phyloP scores from a whole-genome alignment of 2,797 vertebrate genomes.

The Acropternis orthonyx region DNA sequence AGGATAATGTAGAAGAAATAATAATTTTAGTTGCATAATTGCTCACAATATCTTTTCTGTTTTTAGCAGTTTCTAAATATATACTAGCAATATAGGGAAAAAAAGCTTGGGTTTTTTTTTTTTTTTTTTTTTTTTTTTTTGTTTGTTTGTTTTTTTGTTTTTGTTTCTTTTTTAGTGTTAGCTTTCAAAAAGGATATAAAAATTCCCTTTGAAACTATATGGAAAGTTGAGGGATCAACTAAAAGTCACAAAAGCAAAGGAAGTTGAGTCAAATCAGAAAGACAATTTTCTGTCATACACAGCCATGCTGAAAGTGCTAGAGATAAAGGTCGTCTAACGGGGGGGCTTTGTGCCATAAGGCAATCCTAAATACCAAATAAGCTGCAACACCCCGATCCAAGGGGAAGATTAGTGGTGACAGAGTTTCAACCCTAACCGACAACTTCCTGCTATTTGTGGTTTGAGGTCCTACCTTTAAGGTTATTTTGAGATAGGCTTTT shows the following conservation, averaged over 20 bases:
- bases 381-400: background rate
- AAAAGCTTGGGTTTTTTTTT: too few relatives aligned
- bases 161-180: background rate
- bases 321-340: background rate
- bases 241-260: constrained; percentile 45
- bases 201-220: background rate
- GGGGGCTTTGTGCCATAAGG: background rate
- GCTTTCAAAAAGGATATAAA: background rate
- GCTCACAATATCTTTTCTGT: constrained; percentile 20
- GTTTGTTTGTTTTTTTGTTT: background rate
- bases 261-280: background rate
- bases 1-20: background rate
- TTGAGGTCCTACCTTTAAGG: background rate
- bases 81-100: background rate
- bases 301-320: background rate
- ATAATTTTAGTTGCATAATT: background rate
- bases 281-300: background rate
- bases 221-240: background rate
- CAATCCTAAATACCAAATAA: background rate
- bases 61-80: constrained; percentile 20
- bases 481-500: constrained; percentile 25
- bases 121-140: too few relatives aligned
- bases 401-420: background rate
- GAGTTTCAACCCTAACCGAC: background rate
- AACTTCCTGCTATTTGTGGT: constrained; percentile 10